Evolutionary conservation across 2,888 invertebrate species (phyloP), one percentile per base, ranked within the genome.

Genomic region (Crepidodera aurea): DNA sequence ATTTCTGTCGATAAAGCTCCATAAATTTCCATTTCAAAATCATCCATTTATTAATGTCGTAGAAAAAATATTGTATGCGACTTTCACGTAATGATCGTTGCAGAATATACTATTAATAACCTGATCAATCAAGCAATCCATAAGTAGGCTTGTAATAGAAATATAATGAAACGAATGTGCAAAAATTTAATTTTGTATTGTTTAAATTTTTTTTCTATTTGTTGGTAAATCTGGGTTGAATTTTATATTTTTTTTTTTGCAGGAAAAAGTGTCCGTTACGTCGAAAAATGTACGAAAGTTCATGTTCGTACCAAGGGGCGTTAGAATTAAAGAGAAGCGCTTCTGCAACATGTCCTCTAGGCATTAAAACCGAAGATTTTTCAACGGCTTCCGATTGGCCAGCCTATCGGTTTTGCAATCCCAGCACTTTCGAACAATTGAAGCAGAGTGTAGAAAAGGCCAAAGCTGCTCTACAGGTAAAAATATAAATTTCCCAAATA

Each of bases 361-460:
- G 80, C 56, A 80, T 79, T 68, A 82, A 82, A 77, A 83, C 80
- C 70, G 82, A 80, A 72, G 81, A 81, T 66, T 81, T 80, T 64
- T 75, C 76, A 19, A 86, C 89, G 3, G 84, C 88, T 0, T 79
- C 86, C 57, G 90, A 90, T 79, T 90, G 90, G 90, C 88, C 89
- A 0, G 78, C 80, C 51, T 94, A 94, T 80, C 87, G 94, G 46
- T 90, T 93, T 62, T 86, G 87, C 76, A 91, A 91, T 78, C 92
- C 92, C 73, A 92, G 92, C 67, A 94, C 94, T 8, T 94, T 94
- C 83, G 93, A 94, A 76, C 93, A 94, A 78, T 83, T 94, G 65
- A 94, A 94, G 75, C 94, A 94, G 79, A 93, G 93, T 75, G 93
- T 94, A 40, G 94, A 94, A 78, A 94, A 94, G 77, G 94, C 94